Conservation (phyloP, 2,113 vertebrate genomes). For the Megaceryle maxima region DNA sequence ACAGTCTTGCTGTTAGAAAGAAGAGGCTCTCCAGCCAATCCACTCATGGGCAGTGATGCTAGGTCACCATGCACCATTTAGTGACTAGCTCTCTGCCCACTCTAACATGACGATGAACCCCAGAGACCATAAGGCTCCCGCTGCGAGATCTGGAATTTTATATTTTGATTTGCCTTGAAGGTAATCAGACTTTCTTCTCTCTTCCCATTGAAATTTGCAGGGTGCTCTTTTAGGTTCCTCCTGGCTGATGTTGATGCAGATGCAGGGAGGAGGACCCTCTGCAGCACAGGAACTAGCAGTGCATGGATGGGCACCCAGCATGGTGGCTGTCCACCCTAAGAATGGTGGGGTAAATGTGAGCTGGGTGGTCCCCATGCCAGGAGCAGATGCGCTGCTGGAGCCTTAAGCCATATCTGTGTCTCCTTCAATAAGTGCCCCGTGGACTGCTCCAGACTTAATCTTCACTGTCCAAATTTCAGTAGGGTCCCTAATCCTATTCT, state of each 20-base stretch:
- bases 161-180: background rate
- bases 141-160: background rate
- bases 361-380: accelerated
- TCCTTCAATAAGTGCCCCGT: background rate
- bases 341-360: accelerated
- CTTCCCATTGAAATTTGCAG: background rate
- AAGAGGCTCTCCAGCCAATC: background rate
- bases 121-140: background rate
- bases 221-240: background rate
- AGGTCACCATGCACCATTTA: background rate
- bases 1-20: accelerated
- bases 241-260: background rate
- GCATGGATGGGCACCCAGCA: background rate
- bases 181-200: background rate
- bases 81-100: background rate
- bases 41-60: accelerated
- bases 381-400: background rate
- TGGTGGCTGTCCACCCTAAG: accelerated
- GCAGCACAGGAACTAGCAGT: background rate
- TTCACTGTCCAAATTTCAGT: background rate
- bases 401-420: background rate
- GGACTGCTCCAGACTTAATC: background rate
- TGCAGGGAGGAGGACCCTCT: background rate
- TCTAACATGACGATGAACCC: background rate
- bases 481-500: background rate